These are phyloP conservation scores for Theretra japonica DNA, from an alignment of 2,888 invertebrate species.

Conservation along the genomic window DNA sequence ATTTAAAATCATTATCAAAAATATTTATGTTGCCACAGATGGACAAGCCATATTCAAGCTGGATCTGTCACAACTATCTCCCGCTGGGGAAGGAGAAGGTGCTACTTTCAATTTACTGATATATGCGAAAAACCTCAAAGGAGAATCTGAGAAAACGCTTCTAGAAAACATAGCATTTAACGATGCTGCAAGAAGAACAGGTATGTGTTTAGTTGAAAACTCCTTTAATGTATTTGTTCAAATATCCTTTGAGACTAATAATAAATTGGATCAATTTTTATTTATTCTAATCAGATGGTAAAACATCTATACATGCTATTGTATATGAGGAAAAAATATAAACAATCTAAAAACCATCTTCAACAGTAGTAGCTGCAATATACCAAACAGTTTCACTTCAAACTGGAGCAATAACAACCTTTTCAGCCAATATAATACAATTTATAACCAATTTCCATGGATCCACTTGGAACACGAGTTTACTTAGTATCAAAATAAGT, in stretches of 20 bases:
- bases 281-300: too few relatives aligned
- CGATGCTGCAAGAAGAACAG: slow-evolving; percentile 93
- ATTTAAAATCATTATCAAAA: not conserved
- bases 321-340: too few relatives aligned
- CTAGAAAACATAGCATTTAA: slow-evolving; percentile 94
- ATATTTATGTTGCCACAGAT: slow-evolving; percentile 55
- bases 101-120: slow-evolving; percentile 90
- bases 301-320: too few relatives aligned
- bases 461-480: not conserved
- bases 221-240: too few relatives aligned
- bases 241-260: too few relatives aligned
- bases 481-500: slow-evolving; percentile 7
- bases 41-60: slow-evolving; percentile 77
- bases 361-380: too few relatives aligned
- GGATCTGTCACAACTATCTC: slow-evolving; percentile 86
- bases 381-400: not conserved
- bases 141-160: slow-evolving; percentile 91
- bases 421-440: not conserved
- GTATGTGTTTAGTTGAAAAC: slow-evolving; percentile 76
- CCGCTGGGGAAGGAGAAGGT: slow-evolving; percentile 68
- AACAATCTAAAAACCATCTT: too few relatives aligned
- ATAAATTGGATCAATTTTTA: too few relatives aligned
- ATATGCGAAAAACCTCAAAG: slow-evolving; percentile 94
- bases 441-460: not conserved
- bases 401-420: not conserved